These are phyloP conservation scores for Sebastes miniatus DNA, from an alignment of 2,797 vertebrate species.

Conservation along the genomic window DNA sequence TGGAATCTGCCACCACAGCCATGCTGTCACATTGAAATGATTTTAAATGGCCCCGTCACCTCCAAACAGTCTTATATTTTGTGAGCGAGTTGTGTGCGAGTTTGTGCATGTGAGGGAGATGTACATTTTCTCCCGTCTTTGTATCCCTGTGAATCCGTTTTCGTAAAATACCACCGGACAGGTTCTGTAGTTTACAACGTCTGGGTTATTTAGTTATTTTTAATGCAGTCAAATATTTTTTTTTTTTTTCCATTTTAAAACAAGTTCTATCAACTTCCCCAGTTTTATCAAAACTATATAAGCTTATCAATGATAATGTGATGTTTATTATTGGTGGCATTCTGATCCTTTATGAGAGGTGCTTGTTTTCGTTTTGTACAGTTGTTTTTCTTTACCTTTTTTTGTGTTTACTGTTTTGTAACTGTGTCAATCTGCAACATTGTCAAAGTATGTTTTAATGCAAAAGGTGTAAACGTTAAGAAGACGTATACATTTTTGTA, in stretches of 20 bases:
- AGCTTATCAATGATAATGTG: slow-evolving; percentile 63
- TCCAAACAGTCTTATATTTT: slow-evolving; percentile 51
- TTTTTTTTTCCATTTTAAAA: slow-evolving; percentile 54
- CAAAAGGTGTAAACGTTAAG: slow-evolving; percentile 66
- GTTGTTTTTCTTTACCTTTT: slow-evolving; percentile 42
- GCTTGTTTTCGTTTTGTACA: slow-evolving; percentile 66
- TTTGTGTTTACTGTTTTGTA: slow-evolving; percentile 72
- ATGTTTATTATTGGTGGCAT: slow-evolving; percentile 72
- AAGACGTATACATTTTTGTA: slow-evolving; percentile 75
- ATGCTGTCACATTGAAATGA: slow-evolving; percentile 26
- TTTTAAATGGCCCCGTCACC: slow-evolving; percentile 47
- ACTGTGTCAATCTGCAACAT: slow-evolving; percentile 45
- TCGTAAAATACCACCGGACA: slow-evolving; percentile 41
- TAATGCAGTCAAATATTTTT: slow-evolving; percentile 44
- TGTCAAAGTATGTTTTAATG: slow-evolving; percentile 68
- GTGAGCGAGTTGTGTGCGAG: slow-evolving; percentile 34
- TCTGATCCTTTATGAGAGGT: slow-evolving; percentile 62
- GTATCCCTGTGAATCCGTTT: slow-evolving; percentile 44
- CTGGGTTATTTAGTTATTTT: slow-evolving; percentile 70
- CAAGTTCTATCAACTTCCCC: slow-evolving; percentile 37
- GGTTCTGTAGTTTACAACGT: slow-evolving; percentile 61
- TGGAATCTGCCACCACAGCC: slow-evolving; percentile 52
- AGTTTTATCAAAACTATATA: slow-evolving; percentile 67
- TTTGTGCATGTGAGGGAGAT: slow-evolving; percentile 51
- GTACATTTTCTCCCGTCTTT: slow-evolving; percentile 30